phyloP scores from a whole-genome alignment of 2,888 invertebrate genomes.

The Homarus gammarus region DNA sequence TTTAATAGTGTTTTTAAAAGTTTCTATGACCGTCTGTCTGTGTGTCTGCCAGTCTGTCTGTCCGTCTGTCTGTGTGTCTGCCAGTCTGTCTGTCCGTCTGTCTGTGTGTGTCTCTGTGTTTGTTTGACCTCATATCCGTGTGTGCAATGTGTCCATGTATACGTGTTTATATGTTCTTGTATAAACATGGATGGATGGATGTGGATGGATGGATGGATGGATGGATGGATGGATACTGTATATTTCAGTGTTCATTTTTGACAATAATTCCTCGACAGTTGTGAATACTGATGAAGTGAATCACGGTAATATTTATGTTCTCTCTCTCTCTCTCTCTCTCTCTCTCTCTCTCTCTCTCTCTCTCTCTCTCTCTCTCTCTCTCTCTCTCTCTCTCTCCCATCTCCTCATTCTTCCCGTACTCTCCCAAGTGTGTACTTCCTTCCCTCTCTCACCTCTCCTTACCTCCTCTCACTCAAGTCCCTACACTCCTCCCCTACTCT shows the following conservation, averaged over 20 bases:
- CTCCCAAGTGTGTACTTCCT: not conserved
- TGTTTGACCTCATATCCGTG: not conserved
- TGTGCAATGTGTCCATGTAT: not conserved
- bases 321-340: no score
- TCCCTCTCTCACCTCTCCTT: no score
- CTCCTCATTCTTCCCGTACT: not conserved
- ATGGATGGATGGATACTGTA: no score
- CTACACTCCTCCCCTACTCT: no score
- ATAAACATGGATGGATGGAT: not conserved
- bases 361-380: not conserved
- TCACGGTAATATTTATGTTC: no score
- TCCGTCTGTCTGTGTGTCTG: conserved; percentile 25
- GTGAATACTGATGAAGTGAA: no score
- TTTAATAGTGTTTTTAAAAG: not conserved
- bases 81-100: conserved; percentile 32
- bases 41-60: conserved; percentile 24
- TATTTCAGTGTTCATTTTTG: no score
- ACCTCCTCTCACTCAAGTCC: no score
- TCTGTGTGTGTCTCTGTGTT: conserved; percentile 19
- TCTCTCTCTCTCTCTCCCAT: no score
- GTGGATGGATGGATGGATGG: no score
- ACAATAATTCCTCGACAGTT: no score
- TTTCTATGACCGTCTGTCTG: not conserved
- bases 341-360: not conserved
- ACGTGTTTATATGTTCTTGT: not conserved